Percentiles rank a stretch among this genome's conserved stretches.
These are phyloP conservation scores for Orgyia antiqua DNA, from an alignment of 2,888 invertebrate species.

Conservation along the genomic window DNA sequence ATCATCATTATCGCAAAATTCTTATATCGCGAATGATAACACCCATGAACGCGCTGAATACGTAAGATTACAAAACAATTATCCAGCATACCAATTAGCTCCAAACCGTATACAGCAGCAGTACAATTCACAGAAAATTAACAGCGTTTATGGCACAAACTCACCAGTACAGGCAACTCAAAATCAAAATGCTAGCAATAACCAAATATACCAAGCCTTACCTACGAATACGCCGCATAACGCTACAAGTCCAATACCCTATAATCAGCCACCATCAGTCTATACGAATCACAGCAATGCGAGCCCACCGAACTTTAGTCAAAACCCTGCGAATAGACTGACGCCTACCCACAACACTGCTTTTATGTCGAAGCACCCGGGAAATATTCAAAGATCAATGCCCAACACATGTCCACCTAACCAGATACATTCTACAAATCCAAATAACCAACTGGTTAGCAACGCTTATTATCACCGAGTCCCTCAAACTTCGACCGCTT, in stretches of 20 bases:
- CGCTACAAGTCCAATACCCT: slow-evolving; percentile 54
- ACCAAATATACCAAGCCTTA: slow-evolving; percentile 59
- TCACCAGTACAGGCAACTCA: slow-evolving; percentile 41
- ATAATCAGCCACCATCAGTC: slow-evolving; percentile 57
- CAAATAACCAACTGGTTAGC: slow-evolving; percentile 36
- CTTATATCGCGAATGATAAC: slow-evolving; percentile 49
- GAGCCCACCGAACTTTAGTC: slow-evolving; percentile 54
- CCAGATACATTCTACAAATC: slow-evolving; percentile 52
- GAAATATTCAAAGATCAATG: slow-evolving; percentile 47
- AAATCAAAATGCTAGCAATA: slow-evolving; percentile 38
- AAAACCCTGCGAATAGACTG: slow-evolving; percentile 61
- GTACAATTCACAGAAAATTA: slow-evolving; percentile 52
- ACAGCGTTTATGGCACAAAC: slow-evolving; percentile 50
- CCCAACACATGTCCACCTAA: slow-evolving; percentile 60
- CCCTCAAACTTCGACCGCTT: slow-evolving; percentile 43
- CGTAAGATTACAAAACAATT: slow-evolving; percentile 53
- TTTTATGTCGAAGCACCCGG: slow-evolving; percentile 48
- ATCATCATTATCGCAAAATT: slow-evolving; percentile 67
- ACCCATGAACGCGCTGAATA: slow-evolving; percentile 50
- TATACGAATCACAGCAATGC: slow-evolving; percentile 51
- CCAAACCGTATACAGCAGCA: slow-evolving; percentile 56
- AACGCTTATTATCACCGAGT: slow-evolving; percentile 66
- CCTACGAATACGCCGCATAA: slow-evolving; percentile 47
- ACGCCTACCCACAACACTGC: slow-evolving; percentile 56
- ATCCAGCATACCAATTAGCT: slow-evolving; percentile 55